Percentiles rank a stretch among this genome's conserved stretches.
phyloP scores from a whole-genome alignment of 2,888 invertebrate species.

The Sycophila texana region DNA sequence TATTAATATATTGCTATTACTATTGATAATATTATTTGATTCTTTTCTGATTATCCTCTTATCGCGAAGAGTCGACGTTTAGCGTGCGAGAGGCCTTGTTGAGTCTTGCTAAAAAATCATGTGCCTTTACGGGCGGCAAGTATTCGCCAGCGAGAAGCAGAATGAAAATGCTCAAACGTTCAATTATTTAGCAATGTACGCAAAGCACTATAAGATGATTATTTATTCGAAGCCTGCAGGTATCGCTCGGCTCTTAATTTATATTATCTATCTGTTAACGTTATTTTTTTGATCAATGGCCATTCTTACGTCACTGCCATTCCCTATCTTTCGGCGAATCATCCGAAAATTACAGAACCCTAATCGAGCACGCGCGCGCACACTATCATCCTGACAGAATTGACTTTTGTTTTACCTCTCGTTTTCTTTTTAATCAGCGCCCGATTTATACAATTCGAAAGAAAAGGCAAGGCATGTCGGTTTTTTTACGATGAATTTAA shows the following conservation, averaged over 20 bases:
- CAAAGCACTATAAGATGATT: conserved; percentile 20
- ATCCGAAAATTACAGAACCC: no score
- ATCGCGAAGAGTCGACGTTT: conserved; percentile 18
- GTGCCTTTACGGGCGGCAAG: conserved; percentile 8
- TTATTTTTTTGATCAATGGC: conserved; percentile 15
- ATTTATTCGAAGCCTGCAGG: conserved; percentile 34
- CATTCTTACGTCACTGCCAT: neutral
- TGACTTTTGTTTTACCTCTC: no score
- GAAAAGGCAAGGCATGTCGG: no score
- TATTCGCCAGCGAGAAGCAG: conserved; percentile 11
- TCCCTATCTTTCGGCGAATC: no score
- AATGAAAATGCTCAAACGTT: neutral
- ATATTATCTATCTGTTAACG: neutral
- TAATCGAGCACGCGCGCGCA: no score
- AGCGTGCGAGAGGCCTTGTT: conserved; percentile 42
- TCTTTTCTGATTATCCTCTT: conserved; percentile 38
- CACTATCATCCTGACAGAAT: no score
- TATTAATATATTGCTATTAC: conserved; percentile 58
- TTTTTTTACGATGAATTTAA: no score
- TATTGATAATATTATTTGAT: conserved; percentile 50
- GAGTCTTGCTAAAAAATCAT: conserved; percentile 47
- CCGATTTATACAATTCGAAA: no score
- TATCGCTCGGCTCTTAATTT: conserved; percentile 8
- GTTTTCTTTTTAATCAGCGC: no score
- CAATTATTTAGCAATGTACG: conserved; percentile 25